Base-by-base conservation (phyloP, 2,113 vertebrate species). In the Junco hyemalis region DNA sequence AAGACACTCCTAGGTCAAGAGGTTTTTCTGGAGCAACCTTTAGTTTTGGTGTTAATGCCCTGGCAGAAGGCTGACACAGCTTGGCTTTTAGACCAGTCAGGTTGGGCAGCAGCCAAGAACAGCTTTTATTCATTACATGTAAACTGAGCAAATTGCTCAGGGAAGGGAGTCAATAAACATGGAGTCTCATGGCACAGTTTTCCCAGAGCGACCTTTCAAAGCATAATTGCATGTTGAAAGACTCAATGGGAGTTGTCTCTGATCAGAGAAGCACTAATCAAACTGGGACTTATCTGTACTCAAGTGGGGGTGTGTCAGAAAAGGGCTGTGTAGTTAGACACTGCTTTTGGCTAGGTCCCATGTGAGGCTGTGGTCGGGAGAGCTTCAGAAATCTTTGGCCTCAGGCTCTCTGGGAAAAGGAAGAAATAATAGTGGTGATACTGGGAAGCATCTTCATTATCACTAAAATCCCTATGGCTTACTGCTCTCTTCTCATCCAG, bases 141-240 rank as follows among this genome's bases (percentile, higher is more conserved):
- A 91, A 95, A 94, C 59, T 82, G 56, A 96, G 79, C 56, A 94
- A 97, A 96, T 83, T 94, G 54, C 51, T 54, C 23, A 77, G 78
- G 35, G 74, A 90, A 86, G 24, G 31, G 68, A 80, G 85, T 93
- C 87, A 94, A 90, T 92, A 95, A 93, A 86, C 71, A 71, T 22
- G 47, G 71, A 88, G 24, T 33, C 79, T 91, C 56, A 26, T 2
- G 4, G 79, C 51, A 82, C 68, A 21, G 4, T 95, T 94, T 96
- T 86, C 63, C 56, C 50, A 69, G 59, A 77, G 42, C 88, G 90
- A 96, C 90, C 84, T 95, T 95, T 95, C 64, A 44, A 77, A 92
- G 68, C 35, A 51, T 78, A 92, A 92, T 59, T 95, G 51, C 47
- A 36, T 66, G 76, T 94, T 93, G 88, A 96, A 88, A 88, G 79